A percentile compares a stretch with the other conserved stretches of the same genome.
Evolutionary conservation across 2,113 vertebrate species (phyloP).

Genomic region (Amblyopsis rosae): DNA sequence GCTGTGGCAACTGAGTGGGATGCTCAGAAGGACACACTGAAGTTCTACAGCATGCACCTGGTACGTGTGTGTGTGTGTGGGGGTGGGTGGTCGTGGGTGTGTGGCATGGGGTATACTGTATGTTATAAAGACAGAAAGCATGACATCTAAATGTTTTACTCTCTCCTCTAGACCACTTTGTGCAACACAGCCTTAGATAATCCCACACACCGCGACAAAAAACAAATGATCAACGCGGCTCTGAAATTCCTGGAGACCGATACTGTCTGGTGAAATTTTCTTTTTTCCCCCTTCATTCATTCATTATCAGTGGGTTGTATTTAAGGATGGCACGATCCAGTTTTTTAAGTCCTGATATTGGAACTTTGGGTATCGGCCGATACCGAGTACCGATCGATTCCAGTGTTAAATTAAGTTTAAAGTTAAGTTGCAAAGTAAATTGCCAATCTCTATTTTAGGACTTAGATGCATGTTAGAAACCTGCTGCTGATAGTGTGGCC

Average conservation of each 20-base stretch:
- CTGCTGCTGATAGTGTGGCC: too few relatives aligned
- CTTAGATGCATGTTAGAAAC: too few relatives aligned
- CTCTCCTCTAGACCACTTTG: slow-evolving; percentile 83
- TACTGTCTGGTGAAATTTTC: slow-evolving; percentile 84
- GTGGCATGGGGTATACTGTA: too few relatives aligned
- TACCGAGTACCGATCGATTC: too few relatives aligned
- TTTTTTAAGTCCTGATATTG: too few relatives aligned
- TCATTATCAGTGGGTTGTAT: too few relatives aligned
- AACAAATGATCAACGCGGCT: slow-evolving; percentile 85
- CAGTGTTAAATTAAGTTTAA: too few relatives aligned
- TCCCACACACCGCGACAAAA: slow-evolving; percentile 84
- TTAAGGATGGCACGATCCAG: too few relatives aligned
- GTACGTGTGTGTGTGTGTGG: slow-evolving; percentile 61
- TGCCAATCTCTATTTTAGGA: too few relatives aligned
- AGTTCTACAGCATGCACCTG: slow-evolving; percentile 95
- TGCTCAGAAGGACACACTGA: slow-evolving; percentile 88
- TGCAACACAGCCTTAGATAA: slow-evolving; percentile 97
- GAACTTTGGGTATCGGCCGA: too few relatives aligned
- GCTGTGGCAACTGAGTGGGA: slow-evolving; percentile 97
- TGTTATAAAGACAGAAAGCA: not conserved
- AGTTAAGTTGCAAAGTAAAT: too few relatives aligned
- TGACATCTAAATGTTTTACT: not conserved
- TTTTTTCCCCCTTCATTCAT: not conserved
- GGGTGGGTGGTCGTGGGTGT: not conserved
- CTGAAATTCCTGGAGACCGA: slow-evolving; percentile 96